phyloP scores from a whole-genome alignment of 2,888 invertebrate genomes.

The Eledone cirrhosa region DNA sequence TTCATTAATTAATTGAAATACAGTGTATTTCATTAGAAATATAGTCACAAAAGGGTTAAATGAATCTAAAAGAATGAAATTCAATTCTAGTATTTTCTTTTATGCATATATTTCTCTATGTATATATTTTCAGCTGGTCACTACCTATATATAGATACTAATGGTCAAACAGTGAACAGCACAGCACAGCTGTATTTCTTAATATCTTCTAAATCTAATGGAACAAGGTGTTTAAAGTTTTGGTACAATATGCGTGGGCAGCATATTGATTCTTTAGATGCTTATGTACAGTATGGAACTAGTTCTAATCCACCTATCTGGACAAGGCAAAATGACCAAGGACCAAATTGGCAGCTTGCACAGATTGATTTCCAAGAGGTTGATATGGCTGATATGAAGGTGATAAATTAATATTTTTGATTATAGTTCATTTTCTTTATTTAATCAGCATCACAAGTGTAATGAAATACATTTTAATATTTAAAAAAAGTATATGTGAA shows the following conservation, averaged over 20 bases:
- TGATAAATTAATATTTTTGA: not conserved
- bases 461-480: too few species aligned
- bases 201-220: slow-evolving; percentile 26
- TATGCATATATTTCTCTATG: too few species aligned
- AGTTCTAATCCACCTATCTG: slow-evolving; percentile 45
- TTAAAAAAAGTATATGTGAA: too few species aligned
- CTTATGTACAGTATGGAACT: slow-evolving; percentile 41
- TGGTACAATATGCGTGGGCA: slow-evolving; percentile 64
- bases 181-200: slow-evolving; percentile 67
- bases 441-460: too few species aligned
- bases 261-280: slow-evolving; percentile 52
- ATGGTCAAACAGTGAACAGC: slow-evolving; percentile 70
- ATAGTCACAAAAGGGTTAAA: too few species aligned
- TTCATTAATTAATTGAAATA: too few species aligned
- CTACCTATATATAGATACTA: slow-evolving; percentile 64
- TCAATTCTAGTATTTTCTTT: too few species aligned
- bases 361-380: slow-evolving; percentile 38
- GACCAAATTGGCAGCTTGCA: slow-evolving; percentile 52
- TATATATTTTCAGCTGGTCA: slow-evolving; percentile 45
- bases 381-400: not conserved
- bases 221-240: slow-evolving; percentile 50
- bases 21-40: too few species aligned
- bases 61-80: too few species aligned
- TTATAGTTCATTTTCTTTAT: too few species aligned
- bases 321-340: slow-evolving; percentile 48